Evolutionary conservation across 1,140 invertebrate genomes (phyloP).

Genomic region (Cyclina sinensis): DNA sequence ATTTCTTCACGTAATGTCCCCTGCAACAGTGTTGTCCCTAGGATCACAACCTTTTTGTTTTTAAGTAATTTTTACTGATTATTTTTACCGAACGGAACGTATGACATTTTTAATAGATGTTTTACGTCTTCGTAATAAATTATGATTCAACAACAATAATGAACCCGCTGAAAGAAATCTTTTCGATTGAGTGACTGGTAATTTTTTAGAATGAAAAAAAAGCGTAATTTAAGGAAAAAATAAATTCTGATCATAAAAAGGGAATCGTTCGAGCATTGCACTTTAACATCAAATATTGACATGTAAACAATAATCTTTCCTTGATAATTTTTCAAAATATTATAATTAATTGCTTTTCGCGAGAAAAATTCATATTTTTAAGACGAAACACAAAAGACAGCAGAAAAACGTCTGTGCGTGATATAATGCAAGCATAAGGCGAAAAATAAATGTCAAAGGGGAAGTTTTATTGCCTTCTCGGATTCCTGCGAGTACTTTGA

Average conservation of each 20-base stretch:
- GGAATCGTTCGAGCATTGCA: not conserved
- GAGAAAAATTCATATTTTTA: not conserved
- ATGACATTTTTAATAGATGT: slow-evolving; percentile 51
- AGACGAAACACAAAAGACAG: not conserved
- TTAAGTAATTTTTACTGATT: not conserved
- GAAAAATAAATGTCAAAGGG: slow-evolving; percentile 20
- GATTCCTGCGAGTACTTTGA: not conserved
- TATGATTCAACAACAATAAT: not conserved
- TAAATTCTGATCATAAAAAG: not conserved
- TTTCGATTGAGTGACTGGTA: not conserved
- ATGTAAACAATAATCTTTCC: slow-evolving; percentile 12
- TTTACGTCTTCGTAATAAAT: slow-evolving; percentile 28
- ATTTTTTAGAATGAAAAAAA: not conserved
- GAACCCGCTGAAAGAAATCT: not conserved
- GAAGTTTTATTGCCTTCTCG: not conserved
- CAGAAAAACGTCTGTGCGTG: not conserved
- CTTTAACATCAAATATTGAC: not conserved
- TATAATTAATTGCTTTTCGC: not conserved
- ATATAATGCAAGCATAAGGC: not conserved
- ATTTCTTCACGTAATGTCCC: not conserved
- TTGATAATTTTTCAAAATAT: slow-evolving; percentile 14
- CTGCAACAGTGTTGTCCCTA: not conserved
- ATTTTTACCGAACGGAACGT: not conserved
- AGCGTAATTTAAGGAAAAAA: slow-evolving; percentile 2
- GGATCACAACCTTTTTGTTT: slow-evolving; percentile 8